Percentiles rank a stretch among this genome's conserved stretches.
phyloP scores from a whole-genome alignment of 2,888 invertebrate genomes.

The Eudemis profundana region DNA sequence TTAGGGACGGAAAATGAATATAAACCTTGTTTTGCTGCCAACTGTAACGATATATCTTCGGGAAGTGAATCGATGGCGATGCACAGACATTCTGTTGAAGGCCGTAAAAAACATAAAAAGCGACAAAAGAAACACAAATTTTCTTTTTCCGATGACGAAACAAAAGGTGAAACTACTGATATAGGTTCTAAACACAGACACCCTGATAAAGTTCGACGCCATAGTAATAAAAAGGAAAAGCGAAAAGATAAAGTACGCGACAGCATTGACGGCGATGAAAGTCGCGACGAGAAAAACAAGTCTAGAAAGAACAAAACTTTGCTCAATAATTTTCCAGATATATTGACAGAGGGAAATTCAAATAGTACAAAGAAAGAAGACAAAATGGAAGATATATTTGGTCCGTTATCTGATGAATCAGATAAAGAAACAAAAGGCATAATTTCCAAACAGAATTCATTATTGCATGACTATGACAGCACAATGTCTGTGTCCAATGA shows the following conservation, averaged over 20 bases:
- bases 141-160: conserved; percentile 85
- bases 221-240: conserved; percentile 86
- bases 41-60: conserved; percentile 76
- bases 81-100: conserved; percentile 77
- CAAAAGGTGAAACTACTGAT: conserved; percentile 71
- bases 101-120: conserved; percentile 92
- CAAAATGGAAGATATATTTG: conserved; percentile 95
- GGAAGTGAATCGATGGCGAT: conserved; percentile 77
- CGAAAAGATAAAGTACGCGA: conserved; percentile 85
- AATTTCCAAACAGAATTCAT: conserved; percentile 61
- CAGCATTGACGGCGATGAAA: conserved; percentile 76
- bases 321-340: conserved; percentile 61
- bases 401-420: conserved; percentile 92
- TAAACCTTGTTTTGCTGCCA: conserved; percentile 63
- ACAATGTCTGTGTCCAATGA: conserved; percentile 51
- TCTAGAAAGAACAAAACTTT: conserved; percentile 85
- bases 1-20: conserved; percentile 70
- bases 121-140: conserved; percentile 92
- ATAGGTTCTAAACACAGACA: conserved; percentile 72
- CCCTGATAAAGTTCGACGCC: conserved; percentile 82
- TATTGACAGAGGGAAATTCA: conserved; percentile 58
- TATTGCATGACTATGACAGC: conserved; percentile 58
- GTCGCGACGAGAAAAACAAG: conserved; percentile 84
- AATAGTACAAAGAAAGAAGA: conserved; percentile 87
- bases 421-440: conserved; percentile 65